phyloP scores from a whole-genome alignment of 2,888 invertebrate genomes.

The Rhogogaster chlorosoma region DNA sequence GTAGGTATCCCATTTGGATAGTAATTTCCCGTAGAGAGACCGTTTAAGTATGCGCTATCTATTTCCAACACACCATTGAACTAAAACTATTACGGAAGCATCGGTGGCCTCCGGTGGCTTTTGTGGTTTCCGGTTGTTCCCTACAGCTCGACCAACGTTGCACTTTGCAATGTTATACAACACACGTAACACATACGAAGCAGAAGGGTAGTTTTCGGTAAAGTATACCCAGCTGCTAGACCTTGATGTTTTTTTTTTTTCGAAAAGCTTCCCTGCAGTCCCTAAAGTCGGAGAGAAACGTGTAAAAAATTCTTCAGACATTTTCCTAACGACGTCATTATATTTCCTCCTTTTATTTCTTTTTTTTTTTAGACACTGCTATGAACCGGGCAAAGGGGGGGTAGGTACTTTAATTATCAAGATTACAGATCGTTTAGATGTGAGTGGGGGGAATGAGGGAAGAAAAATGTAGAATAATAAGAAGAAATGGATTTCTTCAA shows the following conservation, averaged over 20 bases:
- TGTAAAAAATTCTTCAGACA: neutral
- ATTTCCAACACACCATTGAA: conserved; percentile 50
- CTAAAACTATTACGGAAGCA: conserved; percentile 48
- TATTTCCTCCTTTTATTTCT: neutral
- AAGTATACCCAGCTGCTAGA: neutral
- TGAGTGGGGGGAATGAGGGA: neutral
- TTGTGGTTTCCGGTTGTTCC: conserved; percentile 31
- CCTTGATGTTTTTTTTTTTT: too few relatives aligned
- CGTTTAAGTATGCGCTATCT: conserved; percentile 51
- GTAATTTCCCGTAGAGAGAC: conserved; percentile 45
- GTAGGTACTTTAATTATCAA: neutral
- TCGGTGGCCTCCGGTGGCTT: conserved; percentile 29
- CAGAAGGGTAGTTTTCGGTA: neutral
- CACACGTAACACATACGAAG: neutral
- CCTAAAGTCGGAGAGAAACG: neutral
- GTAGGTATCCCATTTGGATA: conserved; percentile 41
- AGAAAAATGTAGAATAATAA: neutral
- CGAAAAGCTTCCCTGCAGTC: neutral
- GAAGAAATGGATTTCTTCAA: neutral
- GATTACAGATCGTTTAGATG: neutral
- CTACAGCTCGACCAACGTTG: conserved; percentile 21
- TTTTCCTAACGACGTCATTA: neutral
- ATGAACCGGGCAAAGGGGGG: neutral
- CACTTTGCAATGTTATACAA: conserved; percentile 27
- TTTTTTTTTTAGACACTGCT: neutral